A percentile compares a stretch with the other conserved stretches of the same genome.
phyloP scores from a whole-genome alignment of 1,140 invertebrate genomes.

The Arctopsyche grandis region DNA sequence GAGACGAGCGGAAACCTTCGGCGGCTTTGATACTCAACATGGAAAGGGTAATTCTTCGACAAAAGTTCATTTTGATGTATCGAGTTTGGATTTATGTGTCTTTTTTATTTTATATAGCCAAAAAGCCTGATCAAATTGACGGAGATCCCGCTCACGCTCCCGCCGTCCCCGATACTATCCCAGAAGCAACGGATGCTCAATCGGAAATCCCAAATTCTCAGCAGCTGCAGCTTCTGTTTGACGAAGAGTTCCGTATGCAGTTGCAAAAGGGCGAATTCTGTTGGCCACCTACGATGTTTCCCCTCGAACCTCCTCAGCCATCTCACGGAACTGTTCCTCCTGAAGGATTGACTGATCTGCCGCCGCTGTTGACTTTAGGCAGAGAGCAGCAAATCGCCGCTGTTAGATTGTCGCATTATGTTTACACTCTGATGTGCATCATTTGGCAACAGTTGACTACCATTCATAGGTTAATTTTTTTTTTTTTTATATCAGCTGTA shows the following conservation, averaged over 20 bases:
- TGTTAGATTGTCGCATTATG: constrained; percentile 80
- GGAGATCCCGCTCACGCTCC: constrained; percentile 11
- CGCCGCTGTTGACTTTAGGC: constrained; percentile 63
- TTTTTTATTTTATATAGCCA: constrained; percentile 28
- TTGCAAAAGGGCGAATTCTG: constrained; percentile 33
- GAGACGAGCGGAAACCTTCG: constrained; percentile 93
- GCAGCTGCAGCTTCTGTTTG: background rate
- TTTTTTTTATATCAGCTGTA: too few species aligned
- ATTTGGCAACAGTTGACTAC: constrained; percentile 87
- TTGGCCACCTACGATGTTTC: constrained; percentile 53
- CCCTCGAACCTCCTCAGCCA: constrained; percentile 42
- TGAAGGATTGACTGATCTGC: constrained; percentile 56
- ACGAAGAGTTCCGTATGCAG: constrained; percentile 44
- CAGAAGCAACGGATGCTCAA: constrained; percentile 14
- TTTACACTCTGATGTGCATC: constrained; percentile 84
- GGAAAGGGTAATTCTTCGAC: constrained; percentile 39
- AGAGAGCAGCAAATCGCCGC: constrained; percentile 69
- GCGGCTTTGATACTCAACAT: constrained; percentile 84
- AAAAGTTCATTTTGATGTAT: background rate
- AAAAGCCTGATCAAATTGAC: constrained; percentile 37
- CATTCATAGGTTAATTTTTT: constrained; percentile 78
- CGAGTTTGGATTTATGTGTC: background rate
- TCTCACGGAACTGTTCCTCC: constrained; percentile 35
- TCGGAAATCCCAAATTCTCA: background rate
- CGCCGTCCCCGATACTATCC: background rate